Evolutionary conservation across 1,140 invertebrate species (phyloP), one percentile per base, ranked within the genome.

Genomic region (Bombyx mandarina): DNA sequence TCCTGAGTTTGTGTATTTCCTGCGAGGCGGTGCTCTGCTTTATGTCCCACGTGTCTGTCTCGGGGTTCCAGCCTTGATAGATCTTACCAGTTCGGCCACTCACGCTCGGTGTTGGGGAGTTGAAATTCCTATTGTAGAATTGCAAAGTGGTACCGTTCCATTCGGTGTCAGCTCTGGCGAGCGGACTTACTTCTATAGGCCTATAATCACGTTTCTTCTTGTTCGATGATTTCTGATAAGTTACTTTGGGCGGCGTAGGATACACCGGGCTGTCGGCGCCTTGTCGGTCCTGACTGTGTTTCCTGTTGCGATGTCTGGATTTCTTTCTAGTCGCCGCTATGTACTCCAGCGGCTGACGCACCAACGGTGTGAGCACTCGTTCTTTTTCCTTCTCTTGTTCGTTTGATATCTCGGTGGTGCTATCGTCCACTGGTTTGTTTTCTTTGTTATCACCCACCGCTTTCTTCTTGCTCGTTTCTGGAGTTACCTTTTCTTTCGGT

Each of bases 1-100:
- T 91, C 75, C 93, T 93, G 49, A 96, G 82, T 68, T 93, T 93
- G 62, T 94, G 92, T 8, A 96, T 91, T 63, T 95, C 94, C 67
- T 94, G 93, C 0, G 94, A 94, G 4, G 94, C 93, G 8, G 91
- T 90, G 77, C 93, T 93, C 18, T 92, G 91, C 69, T 92, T 93
- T 65, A 91, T 93, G 60, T 92, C 91, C 84, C 84, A 88, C 18
- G 84, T 81, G 61, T 87, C 82, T 8, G 88, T 89, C 65, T 89
- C 88, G 7, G 88, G 58, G 70, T 89, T 89, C 80, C 82, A 88
- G 44, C 81, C 80, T 62, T 89, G 86, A 70, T 88, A 87, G 52
- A 85, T 80, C 42, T 86, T 87, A 7, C 82, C 83, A 53, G 82
- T 88, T 8, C 85, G 72, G 61, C 88, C 87, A 58, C 82, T 88